These are phyloP conservation scores for Allacma fusca DNA, from an alignment of 2,888 invertebrate species.

Conservation along the genomic window DNA sequence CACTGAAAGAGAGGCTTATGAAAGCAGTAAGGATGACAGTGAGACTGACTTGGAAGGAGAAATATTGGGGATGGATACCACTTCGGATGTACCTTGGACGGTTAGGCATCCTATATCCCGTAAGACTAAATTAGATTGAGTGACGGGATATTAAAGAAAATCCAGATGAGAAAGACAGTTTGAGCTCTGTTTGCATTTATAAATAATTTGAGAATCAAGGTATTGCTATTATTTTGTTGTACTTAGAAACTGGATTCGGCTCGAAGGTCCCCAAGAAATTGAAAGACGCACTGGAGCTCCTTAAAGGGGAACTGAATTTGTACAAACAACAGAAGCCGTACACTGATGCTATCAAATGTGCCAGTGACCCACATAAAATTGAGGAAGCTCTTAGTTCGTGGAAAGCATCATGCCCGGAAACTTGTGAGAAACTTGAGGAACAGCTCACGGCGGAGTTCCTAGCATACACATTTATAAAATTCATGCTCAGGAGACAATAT, in stretches of 20 bases:
- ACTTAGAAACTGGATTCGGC: constrained; percentile 5
- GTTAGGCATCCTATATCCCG: not conserved
- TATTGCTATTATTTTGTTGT: not conserved
- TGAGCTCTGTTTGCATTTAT: too few relatives aligned
- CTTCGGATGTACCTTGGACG: not conserved
- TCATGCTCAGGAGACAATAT: not conserved
- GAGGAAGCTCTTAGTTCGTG: not conserved
- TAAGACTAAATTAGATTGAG: not conserved
- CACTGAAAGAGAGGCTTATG: too few relatives aligned
- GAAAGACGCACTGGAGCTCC: not conserved
- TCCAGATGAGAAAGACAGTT: too few relatives aligned
- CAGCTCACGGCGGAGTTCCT: constrained; percentile 21
- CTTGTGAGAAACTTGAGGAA: constrained; percentile 2
- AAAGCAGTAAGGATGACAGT: too few relatives aligned
- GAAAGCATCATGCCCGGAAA: constrained; percentile 13
- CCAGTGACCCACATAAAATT: not conserved
- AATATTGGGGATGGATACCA: not conserved
- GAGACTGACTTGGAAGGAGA: not conserved
- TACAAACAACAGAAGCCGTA: not conserved
- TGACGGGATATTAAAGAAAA: too few relatives aligned
- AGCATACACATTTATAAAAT: constrained; percentile 23
- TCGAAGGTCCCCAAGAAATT: not conserved
- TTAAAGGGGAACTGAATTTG: not conserved
- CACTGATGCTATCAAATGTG: not conserved
- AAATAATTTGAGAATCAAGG: not conserved